phyloP scores from a whole-genome alignment of 1,140 invertebrate genomes.

The Leptopilina boulardi region DNA sequence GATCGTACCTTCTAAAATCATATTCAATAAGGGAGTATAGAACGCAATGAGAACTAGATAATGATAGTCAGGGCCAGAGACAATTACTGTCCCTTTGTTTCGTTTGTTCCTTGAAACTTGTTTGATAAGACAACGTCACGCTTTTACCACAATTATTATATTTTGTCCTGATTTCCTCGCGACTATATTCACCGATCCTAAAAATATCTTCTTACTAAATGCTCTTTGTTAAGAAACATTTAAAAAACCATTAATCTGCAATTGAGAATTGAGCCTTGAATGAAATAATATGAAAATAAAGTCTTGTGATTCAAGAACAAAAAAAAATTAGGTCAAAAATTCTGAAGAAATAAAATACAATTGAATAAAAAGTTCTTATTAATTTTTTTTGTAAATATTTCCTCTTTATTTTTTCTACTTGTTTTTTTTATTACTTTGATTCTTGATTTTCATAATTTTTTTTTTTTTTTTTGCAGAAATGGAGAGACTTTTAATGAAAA shows the following conservation, averaged over 20 bases:
- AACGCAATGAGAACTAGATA: conserved; percentile 21
- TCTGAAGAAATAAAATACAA: no score
- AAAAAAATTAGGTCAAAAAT: neutral
- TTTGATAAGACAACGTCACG: conserved; percentile 7
- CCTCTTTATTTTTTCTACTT: no score
- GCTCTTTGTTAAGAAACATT: neutral
- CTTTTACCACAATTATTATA: conserved; percentile 22
- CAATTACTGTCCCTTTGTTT: conserved; percentile 22
- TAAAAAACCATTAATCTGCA: neutral
- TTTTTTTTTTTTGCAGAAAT: neutral
- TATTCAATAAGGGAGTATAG: conserved; percentile 5
- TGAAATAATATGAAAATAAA: neutral
- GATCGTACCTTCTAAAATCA: neutral
- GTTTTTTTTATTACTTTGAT: neutral
- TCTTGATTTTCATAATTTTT: no score
- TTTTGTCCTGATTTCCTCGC: conserved; percentile 21
- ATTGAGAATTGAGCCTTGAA: neutral
- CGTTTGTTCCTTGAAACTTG: conserved; percentile 28
- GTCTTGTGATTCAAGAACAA: neutral
- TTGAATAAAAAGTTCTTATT: no score
- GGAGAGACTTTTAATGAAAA: neutral
- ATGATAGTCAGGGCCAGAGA: conserved; percentile 19
- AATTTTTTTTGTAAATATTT: no score
- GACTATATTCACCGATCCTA: neutral
- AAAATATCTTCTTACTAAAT: conserved; percentile 9